phyloP scores from a whole-genome alignment of 2,797 vertebrate species.

The Sparidentex hasta region DNA sequence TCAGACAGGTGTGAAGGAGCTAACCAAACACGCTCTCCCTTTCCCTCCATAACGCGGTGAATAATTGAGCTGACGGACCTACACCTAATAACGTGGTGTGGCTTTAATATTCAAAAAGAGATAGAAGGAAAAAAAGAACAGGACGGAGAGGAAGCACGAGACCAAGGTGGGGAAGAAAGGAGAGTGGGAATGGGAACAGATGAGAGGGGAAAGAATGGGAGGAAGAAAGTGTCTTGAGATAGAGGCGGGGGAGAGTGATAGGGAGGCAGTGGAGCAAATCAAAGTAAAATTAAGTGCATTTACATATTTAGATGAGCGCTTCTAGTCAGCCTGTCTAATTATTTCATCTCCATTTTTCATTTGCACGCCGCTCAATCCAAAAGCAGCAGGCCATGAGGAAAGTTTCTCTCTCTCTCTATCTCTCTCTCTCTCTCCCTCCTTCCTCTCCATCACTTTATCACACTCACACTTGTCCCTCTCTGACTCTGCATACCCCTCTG shows the following conservation, averaged over 20 bases:
- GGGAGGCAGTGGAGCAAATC: constrained; percentile 83
- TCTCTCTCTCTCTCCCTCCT: not conserved
- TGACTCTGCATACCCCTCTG: constrained; percentile 53
- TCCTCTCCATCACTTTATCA: constrained; percentile 70
- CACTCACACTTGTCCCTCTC: constrained; percentile 52
- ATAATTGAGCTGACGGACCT: constrained; percentile 72
- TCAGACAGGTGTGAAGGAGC: constrained; percentile 55
- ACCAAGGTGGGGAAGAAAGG: constrained; percentile 25
- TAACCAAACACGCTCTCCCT: constrained; percentile 60
- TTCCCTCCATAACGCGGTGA: constrained; percentile 45
- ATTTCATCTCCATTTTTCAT: constrained; percentile 88
- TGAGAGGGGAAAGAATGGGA: constrained; percentile 62
- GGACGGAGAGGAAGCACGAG: constrained; percentile 19
- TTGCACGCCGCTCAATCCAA: constrained; percentile 75
- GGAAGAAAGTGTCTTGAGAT: constrained; percentile 51
- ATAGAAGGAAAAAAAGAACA: constrained; percentile 28
- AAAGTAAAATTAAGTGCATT: constrained; percentile 89
- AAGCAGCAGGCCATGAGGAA: constrained; percentile 78
- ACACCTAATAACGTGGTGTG: constrained; percentile 65
- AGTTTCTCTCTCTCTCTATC: constrained; percentile 49
- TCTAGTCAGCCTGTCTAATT: constrained; percentile 87
- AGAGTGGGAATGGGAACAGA: constrained; percentile 49
- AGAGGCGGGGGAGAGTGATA: constrained; percentile 65
- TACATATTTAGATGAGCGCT: constrained; percentile 89
- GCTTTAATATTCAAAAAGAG: constrained; percentile 65